These are phyloP conservation scores for Rissa tridactyla DNA, from an alignment of 2,113 vertebrate genomes.

Conservation along the genomic window DNA sequence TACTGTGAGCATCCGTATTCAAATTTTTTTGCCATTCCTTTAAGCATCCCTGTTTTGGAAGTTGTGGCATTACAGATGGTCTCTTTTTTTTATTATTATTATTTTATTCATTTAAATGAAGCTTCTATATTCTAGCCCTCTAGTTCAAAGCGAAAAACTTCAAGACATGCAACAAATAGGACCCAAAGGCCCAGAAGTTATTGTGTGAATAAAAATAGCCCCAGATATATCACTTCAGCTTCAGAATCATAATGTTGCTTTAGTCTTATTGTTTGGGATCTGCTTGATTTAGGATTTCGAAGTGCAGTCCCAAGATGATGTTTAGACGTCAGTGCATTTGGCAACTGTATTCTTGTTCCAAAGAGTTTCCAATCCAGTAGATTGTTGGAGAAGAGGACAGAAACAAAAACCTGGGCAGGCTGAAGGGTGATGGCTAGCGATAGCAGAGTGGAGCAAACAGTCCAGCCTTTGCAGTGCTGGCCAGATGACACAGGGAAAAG, in stretches of 20 bases:
- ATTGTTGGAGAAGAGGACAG: background rate
- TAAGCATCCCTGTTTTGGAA: background rate
- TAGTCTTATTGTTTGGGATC: background rate
- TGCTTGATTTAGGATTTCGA: background rate
- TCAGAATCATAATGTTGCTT: background rate
- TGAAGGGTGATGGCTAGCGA: background rate
- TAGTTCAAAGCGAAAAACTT: background rate
- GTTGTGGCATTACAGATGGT: background rate
- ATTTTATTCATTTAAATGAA: background rate
- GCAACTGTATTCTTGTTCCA: background rate
- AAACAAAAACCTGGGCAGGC: background rate
- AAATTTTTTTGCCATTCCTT: background rate
- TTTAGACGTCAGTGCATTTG: background rate
- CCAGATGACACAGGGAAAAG: background rate
- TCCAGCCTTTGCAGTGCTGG: background rate
- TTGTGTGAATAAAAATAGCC: background rate
- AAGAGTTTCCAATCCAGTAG: background rate
- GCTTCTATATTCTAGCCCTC: background rate
- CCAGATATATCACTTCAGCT: background rate
- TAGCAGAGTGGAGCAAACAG: background rate
- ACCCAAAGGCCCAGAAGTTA: background rate
- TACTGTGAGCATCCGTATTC: background rate
- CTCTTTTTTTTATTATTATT: background rate
- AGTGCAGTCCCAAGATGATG: background rate
- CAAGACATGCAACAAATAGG: background rate